Conservation (phyloP, 2,797 vertebrate species). For the Anguilla pacifica region DNA sequence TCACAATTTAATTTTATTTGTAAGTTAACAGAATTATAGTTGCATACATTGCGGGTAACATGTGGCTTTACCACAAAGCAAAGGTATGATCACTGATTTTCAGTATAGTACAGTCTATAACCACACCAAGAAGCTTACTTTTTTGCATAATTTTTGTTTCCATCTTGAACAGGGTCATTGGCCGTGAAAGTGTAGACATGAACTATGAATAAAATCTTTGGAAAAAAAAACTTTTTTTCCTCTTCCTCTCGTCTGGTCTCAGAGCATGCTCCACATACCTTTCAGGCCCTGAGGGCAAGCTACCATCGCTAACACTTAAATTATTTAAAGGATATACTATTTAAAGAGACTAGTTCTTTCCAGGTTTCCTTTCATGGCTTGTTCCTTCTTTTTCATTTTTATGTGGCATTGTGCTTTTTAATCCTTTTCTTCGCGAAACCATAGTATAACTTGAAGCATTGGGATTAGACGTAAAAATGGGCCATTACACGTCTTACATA, state of each 20-base stretch:
- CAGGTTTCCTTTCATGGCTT: neutral
- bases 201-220: neutral
- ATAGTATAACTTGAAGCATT: neutral
- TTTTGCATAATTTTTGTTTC: neutral
- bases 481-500: slow-evolving; percentile 4
- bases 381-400: slow-evolving; percentile 2
- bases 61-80: neutral
- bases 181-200: neutral
- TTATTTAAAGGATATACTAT: slow-evolving; percentile 15
- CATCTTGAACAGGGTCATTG: neutral
- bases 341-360: neutral
- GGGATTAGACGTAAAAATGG: neutral
- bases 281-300: slow-evolving; percentile 10
- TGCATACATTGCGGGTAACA: neutral
- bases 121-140: neutral
- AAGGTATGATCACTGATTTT: neutral
- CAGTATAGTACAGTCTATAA: neutral
- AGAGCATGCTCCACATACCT: neutral
- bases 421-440: neutral
- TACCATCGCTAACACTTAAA: neutral
- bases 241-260: neutral
- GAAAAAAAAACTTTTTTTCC: neutral
- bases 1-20: slow-evolving; percentile 5
- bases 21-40: neutral
- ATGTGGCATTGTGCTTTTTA: neutral